phyloP scores from a whole-genome alignment of 2,797 vertebrate genomes.

The Coracias cyanogaster region DNA sequence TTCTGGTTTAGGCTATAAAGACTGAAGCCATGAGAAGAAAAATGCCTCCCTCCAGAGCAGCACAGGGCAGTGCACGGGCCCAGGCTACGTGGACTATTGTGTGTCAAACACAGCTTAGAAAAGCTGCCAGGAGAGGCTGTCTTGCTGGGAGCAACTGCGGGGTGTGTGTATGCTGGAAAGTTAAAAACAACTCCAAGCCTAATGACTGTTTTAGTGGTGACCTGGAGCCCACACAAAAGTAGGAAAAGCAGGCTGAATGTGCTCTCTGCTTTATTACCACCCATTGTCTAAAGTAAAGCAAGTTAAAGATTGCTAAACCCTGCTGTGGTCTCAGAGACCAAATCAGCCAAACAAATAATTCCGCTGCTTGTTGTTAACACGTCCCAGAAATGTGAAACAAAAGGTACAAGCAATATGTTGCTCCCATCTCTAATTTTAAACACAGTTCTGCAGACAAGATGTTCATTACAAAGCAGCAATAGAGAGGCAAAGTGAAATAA shows the following conservation, averaged over 20 bases:
- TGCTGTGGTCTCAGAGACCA: neutral
- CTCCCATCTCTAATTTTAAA: neutral
- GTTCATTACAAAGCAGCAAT: neutral
- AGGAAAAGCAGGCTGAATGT: neutral
- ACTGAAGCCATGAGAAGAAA: neutral
- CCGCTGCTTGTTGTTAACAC: neutral
- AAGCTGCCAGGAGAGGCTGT: neutral
- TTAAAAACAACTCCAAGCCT: neutral
- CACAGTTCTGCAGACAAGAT: neutral
- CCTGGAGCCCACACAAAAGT: neutral
- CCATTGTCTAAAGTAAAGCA: neutral
- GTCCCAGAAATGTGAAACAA: neutral
- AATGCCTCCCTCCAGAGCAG: neutral
- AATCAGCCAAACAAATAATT: neutral
- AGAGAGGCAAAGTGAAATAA: neutral
- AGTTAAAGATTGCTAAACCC: neutral
- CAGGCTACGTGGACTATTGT: fast-evolving
- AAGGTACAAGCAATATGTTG: neutral
- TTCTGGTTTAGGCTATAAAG: neutral
- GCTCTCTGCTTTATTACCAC: neutral
- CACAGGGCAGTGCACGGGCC: fast-evolving
- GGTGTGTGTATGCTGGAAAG: fast-evolving
- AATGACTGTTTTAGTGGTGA: neutral
- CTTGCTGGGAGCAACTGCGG: neutral
- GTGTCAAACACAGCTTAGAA: neutral